Evolutionary conservation across 2,113 vertebrate species (phyloP).

Genomic region (Dicrurus megarhynchus): DNA sequence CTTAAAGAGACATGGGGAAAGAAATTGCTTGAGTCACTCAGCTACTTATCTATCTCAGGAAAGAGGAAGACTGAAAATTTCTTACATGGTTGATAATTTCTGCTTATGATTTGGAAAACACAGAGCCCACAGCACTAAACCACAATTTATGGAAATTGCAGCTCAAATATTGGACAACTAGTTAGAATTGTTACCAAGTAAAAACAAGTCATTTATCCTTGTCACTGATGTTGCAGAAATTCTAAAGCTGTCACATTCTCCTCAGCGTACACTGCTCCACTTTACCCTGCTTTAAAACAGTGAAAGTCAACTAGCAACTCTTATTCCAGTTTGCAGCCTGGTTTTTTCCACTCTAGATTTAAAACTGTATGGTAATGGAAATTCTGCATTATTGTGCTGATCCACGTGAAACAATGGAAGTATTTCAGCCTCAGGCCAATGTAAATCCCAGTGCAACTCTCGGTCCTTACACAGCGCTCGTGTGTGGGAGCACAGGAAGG

Average conservation of each 20-base stretch:
- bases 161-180: neutral
- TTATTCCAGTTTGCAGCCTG: neutral
- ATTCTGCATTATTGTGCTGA: neutral
- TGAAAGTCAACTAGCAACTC: neutral
- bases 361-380: neutral
- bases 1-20: neutral
- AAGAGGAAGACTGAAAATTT: neutral
- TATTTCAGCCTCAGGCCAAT: neutral
- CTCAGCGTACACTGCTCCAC: neutral
- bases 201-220: neutral
- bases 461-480: neutral
- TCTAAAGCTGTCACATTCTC: neutral
- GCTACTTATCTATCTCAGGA: neutral
- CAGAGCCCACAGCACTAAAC: neutral
- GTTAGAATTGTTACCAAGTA: neutral
- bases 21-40: conserved; percentile 6
- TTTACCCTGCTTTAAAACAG: neutral
- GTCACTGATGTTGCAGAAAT: neutral
- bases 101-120: neutral
- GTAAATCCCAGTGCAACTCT: neutral
- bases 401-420: neutral
- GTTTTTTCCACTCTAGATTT: conserved; percentile 18
- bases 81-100: neutral
- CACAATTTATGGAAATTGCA: neutral
- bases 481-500: neutral